Conservation (phyloP, 1,140 invertebrate species). For the Papilio polyxenes region DNA sequence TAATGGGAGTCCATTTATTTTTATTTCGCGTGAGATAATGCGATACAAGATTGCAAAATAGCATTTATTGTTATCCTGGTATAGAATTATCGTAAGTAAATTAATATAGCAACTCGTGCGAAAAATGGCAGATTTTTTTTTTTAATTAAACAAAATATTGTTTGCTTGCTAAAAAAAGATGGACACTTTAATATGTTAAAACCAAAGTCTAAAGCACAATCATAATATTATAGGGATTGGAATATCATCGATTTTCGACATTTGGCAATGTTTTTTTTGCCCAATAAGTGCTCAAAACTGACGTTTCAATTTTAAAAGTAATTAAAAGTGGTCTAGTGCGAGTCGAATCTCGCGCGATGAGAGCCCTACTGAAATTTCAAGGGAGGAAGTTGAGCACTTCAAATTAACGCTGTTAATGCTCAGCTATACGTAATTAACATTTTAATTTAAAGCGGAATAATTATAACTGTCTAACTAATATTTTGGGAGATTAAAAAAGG, state of each 20-base stretch:
- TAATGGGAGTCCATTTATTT: constrained; percentile 14
- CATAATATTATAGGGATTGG: no score
- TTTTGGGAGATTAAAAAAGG: no score
- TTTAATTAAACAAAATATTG: background rate
- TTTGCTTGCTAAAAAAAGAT: no score
- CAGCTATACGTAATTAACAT: constrained; percentile 28
- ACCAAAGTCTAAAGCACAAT: no score
- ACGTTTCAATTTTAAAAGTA: constrained; percentile 38
- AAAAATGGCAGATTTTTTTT: background rate
- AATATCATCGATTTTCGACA: background rate
- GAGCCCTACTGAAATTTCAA: constrained; percentile 33
- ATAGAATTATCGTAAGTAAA: background rate
- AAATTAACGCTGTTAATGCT: constrained; percentile 38
- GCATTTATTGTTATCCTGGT: background rate
- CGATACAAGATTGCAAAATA: constrained; percentile 1
- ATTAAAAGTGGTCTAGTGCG: constrained; percentile 39
- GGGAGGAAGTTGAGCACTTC: constrained; percentile 39
- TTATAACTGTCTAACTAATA: constrained; percentile 1
- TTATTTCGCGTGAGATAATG: constrained; percentile 4
- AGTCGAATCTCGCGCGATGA: constrained; percentile 35
- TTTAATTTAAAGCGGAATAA: constrained; percentile 11
- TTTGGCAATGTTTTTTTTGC: constrained; percentile 6
- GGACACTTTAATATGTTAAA: no score
- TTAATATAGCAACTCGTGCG: background rate
- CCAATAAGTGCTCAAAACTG: constrained; percentile 30